phyloP scores from a whole-genome alignment of 2,888 invertebrate genomes.

The Andrena minutula region DNA sequence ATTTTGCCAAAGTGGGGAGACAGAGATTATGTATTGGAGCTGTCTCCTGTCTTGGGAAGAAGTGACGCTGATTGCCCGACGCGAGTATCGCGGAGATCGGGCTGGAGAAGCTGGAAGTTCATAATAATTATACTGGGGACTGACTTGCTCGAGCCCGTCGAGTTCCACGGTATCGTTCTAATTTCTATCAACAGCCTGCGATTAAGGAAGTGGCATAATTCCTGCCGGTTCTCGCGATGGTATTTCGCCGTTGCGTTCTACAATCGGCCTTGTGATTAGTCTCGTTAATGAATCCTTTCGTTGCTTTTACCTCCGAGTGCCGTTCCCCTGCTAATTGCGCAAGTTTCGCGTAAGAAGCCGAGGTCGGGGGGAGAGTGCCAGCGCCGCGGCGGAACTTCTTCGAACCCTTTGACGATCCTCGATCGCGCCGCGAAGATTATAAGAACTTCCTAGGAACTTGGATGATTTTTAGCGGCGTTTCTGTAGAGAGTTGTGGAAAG shows the following conservation, averaged over 20 bases:
- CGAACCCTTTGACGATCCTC: slow-evolving; percentile 15
- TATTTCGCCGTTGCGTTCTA: not conserved
- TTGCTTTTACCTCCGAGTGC: slow-evolving; percentile 4
- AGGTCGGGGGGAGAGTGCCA: not conserved
- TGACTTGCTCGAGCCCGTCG: not conserved
- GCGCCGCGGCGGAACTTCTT: slow-evolving; percentile 1
- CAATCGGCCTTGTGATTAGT: slow-evolving; percentile 25
- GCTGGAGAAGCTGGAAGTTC: not conserved
- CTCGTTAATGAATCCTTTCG: slow-evolving; percentile 33
- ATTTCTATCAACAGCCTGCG: slow-evolving; percentile 15
- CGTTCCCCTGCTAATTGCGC: slow-evolving; percentile 16
- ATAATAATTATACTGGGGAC: slow-evolving; percentile 1
- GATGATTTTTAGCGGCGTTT: too few relatives aligned
- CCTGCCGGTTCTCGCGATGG: not conserved
- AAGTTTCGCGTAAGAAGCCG: slow-evolving; percentile 3
- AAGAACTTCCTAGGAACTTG: not conserved
- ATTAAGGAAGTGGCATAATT: not conserved
- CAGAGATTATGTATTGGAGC: slow-evolving; percentile 64
- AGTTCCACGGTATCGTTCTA: not conserved
- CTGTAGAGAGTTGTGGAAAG: too few relatives aligned
- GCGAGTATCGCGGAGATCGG: not conserved
- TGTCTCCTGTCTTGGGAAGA: slow-evolving; percentile 33
- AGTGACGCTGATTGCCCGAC: slow-evolving; percentile 58
- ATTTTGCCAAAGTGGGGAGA: slow-evolving; percentile 57
- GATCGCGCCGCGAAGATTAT: slow-evolving; percentile 5